phyloP scores from a whole-genome alignment of 2,888 invertebrate species.

The Taphrorychus bicolor region DNA sequence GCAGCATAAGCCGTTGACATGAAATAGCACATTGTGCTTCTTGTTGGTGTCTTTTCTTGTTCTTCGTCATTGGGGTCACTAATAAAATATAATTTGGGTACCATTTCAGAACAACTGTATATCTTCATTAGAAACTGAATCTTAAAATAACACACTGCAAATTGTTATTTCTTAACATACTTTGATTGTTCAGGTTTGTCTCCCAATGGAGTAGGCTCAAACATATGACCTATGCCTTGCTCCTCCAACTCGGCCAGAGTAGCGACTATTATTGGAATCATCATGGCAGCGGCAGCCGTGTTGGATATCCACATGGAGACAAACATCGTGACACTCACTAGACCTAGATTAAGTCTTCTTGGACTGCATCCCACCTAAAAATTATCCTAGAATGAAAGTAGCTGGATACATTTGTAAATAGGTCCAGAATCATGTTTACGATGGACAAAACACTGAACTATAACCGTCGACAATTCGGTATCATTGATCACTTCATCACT shows the following conservation, averaged over 20 bases:
- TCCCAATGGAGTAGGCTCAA: conserved; percentile 57
- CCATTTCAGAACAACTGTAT: no score
- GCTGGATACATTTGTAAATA: no score
- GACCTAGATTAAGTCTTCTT: conserved; percentile 78
- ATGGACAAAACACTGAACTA: no score
- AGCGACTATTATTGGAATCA: conserved; percentile 90
- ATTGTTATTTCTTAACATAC: no score
- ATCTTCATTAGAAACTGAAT: no score
- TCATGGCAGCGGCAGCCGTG: conserved; percentile 93
- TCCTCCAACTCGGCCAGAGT: conserved; percentile 82
- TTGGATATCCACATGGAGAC: conserved; percentile 98
- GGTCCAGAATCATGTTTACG: no score
- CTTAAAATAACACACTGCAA: no score
- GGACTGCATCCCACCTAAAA: conserved; percentile 59
- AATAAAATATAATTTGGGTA: no score
- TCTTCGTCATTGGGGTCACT: conserved; percentile 32
- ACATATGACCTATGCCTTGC: conserved; percentile 73
- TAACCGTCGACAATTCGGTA: no score
- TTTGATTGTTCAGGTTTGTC: conserved; percentile 23
- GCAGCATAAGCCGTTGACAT: conserved; percentile 82
- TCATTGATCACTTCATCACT: no score
- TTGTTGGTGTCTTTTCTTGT: conserved; percentile 66
- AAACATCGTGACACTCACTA: conserved; percentile 89
- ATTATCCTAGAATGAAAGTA: no score
- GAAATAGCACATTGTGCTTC: conserved; percentile 80